Conservation (phyloP, 2,888 invertebrate species). For the Brassicogethes aeneus region DNA sequence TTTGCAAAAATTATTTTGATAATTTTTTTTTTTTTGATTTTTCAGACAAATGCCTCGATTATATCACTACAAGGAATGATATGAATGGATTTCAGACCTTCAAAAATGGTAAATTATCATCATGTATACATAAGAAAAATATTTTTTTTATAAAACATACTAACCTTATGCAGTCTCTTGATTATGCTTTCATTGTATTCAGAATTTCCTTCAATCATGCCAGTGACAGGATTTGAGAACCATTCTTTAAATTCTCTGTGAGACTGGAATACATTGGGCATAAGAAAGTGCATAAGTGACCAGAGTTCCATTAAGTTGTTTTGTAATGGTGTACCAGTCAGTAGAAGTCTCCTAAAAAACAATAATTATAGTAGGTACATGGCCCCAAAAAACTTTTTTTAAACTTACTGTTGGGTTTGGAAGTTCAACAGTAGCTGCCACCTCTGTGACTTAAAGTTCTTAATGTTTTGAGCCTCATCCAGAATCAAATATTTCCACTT, state of each 20-base stretch:
- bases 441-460: conserved; percentile 97
- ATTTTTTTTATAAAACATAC: background rate
- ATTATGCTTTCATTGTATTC: conserved; percentile 88
- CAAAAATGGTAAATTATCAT: conserved; percentile 21
- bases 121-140: conserved; percentile 10
- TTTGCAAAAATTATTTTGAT: background rate
- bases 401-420: conserved; percentile 72
- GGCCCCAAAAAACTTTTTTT: conserved; percentile 3
- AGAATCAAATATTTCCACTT: conserved; percentile 97
- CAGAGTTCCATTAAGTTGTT: conserved; percentile 95
- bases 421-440: conserved; percentile 97
- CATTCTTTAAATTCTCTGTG: conserved; percentile 96
- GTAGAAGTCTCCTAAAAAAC: conserved; percentile 63
- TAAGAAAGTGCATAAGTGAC: conserved; percentile 97
- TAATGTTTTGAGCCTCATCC: conserved; percentile 98
- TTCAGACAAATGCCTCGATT: conserved; percentile 37
- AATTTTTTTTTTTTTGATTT: conserved; percentile 3
- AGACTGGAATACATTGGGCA: conserved; percentile 95
- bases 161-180: conserved; percentile 84
- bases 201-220: conserved; percentile 88
- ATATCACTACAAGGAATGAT: conserved; percentile 21
- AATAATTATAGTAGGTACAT: conserved; percentile 6
- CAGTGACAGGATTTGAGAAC: conserved; percentile 96
- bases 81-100: conserved; percentile 29
- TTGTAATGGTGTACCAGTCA: conserved; percentile 93